Base-by-base conservation (phyloP, 2,888 invertebrate genomes). In the Eumerus sabulonum region DNA sequence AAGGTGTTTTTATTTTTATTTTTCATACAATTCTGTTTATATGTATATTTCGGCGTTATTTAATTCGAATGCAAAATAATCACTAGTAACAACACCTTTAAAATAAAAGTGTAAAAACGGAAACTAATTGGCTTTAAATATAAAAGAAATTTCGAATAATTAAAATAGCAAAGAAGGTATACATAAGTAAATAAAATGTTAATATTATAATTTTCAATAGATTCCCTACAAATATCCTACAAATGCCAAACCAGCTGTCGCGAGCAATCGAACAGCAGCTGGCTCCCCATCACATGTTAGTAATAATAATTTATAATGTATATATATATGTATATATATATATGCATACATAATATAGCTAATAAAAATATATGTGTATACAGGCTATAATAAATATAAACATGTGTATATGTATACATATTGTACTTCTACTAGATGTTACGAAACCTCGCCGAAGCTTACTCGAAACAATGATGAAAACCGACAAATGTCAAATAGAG, bases 171-270 rank as follows among this genome's bases (percentile, higher is more conserved):
- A 57, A 57, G 19, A 56, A 68, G 63, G 67, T 63, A 13, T 35
- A 56, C 35, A 63, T 44, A 51, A n/a, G n/a, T 18, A 59, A n/a
- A 74, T 66, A 74, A 74, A 50, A n/a, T 54, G n/a, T 67, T 70
- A 54, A 50, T 59, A 62, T 63, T 79, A 72, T 82, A 19, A 72
- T 82, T 83, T 83, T 81, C 82, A 83, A 83, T 83, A 83, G 83
- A 76, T 56, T 72, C 82, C 83, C 64, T 62, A 66, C 59, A 62
- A 77, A 66, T 66, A 72, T 79, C 81, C 82, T 67, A 60, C 13
- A 79, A 83, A 81, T 60, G 68, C 83, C 82, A 83, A 83, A 83
- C 83, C 83, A 82, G 64, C 57, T 71, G 50, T 16, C 13, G 45
- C 9, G 47, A 60, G 50, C 45, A 71, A 13, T 27, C 27, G 27